Conservation (phyloP, 2,888 invertebrate genomes). For the Eubasilissa splendida region DNA sequence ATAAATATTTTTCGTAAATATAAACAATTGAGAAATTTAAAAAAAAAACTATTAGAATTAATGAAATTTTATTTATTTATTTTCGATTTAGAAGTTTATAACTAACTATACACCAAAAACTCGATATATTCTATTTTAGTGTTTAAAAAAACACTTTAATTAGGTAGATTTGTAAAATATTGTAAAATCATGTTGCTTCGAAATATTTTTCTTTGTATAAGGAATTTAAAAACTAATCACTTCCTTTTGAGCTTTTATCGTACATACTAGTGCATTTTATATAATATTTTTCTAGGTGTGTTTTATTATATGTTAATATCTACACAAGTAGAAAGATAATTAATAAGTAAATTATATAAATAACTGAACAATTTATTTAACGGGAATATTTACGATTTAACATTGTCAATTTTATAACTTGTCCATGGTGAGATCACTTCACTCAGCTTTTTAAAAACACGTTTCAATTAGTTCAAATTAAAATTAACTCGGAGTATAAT, state of each 20-base stretch:
- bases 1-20: no score
- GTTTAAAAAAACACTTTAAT: no score
- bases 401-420: constrained; percentile 56
- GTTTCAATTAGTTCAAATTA: not conserved
- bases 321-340: constrained; percentile 56
- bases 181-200: constrained; percentile 12
- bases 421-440: constrained; percentile 52
- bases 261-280: constrained; percentile 53
- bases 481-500: constrained; percentile 4
- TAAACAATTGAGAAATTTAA: no score
- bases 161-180: not conserved
- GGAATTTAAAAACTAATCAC: constrained; percentile 5
- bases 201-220: not conserved
- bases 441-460: constrained; percentile 20
- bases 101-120: not conserved
- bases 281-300: constrained; percentile 54
- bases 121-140: no score
- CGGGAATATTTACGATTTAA: constrained; percentile 43
- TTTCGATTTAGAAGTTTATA: not conserved
- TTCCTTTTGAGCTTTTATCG: constrained; percentile 51
- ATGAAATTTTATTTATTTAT: not conserved
- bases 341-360: constrained; percentile 29
- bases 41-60: not conserved
- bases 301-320: constrained; percentile 51
- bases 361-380: constrained; percentile 1